A percentile compares a stretch with the other conserved stretches of the same genome.
Evolutionary conservation across 2,888 invertebrate species (phyloP).

Genomic region (Tenthredo amoena): DNA sequence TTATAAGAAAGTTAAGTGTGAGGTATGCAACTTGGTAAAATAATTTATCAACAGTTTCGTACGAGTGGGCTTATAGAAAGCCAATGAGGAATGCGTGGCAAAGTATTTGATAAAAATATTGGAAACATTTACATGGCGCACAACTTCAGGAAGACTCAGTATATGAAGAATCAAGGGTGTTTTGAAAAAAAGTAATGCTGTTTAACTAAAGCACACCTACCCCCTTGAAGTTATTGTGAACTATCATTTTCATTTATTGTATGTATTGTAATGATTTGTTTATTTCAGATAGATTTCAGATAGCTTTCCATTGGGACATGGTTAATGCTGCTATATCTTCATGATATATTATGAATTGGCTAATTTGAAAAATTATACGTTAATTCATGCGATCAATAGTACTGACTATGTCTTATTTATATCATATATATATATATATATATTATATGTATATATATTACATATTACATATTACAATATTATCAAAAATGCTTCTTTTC

Average conservation of each 20-base stretch:
- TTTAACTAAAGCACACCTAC: background rate
- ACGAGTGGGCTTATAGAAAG: background rate
- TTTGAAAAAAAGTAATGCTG: background rate
- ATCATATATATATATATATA: slow-evolving; percentile 55
- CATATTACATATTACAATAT: slow-evolving; percentile 6
- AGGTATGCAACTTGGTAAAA: background rate
- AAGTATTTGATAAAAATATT: slow-evolving; percentile 32
- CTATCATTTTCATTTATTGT: slow-evolving; percentile 68
- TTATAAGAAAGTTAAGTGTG: background rate
- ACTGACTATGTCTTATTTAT: slow-evolving; percentile 60
- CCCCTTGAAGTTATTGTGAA: slow-evolving; percentile 51
- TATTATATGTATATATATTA: slow-evolving; percentile 58
- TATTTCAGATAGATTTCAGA: slow-evolving; percentile 78
- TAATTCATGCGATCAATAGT: slow-evolving; percentile 56
- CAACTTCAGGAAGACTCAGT: slow-evolving; percentile 44
- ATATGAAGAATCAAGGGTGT: slow-evolving; percentile 39
- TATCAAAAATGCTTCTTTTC: slow-evolving; percentile 46
- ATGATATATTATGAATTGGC: slow-evolving; percentile 68
- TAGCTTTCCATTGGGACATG: slow-evolving; percentile 76
- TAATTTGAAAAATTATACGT: slow-evolving; percentile 61
- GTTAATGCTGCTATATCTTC: slow-evolving; percentile 76
- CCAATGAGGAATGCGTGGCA: background rate
- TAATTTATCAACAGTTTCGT: background rate
- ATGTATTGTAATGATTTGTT: slow-evolving; percentile 75
- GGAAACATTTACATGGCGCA: slow-evolving; percentile 36